phyloP scores from a whole-genome alignment of 2,888 invertebrate species.

The Lycocerus yunnanus region DNA sequence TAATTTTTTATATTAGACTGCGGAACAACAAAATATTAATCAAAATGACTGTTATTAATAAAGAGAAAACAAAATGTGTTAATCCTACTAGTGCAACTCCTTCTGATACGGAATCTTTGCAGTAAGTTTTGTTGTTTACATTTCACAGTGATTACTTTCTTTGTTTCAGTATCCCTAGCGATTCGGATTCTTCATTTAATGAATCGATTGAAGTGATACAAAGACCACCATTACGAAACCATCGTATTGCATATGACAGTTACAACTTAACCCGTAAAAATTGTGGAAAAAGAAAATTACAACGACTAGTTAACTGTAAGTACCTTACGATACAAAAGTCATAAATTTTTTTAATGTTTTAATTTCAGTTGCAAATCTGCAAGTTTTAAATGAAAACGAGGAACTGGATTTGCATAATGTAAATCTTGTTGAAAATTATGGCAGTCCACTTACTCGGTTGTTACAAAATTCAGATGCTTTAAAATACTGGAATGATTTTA shows the following conservation, averaged over 20 bases:
- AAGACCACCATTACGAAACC: background rate
- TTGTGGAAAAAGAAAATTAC: slow-evolving; percentile 4
- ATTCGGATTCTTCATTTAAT: slow-evolving; percentile 40
- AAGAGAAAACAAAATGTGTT: slow-evolving; percentile 37
- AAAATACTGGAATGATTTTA: slow-evolving; percentile 46
- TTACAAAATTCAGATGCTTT: slow-evolving; percentile 43
- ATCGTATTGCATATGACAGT: background rate
- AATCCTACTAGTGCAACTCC: slow-evolving; percentile 36
- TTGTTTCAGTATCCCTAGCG: slow-evolving; percentile 43
- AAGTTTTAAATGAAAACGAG: slow-evolving; percentile 45
- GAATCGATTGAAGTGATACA: background rate
- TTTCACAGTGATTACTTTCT: slow-evolving; percentile 1
- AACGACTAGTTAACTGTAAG: slow-evolving; percentile 6
- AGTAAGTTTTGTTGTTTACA: slow-evolving; percentile 36
- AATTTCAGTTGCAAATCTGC: slow-evolving; percentile 41
- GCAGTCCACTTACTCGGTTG: slow-evolving; percentile 44
- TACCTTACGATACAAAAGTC: background rate
- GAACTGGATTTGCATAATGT: slow-evolving; percentile 35
- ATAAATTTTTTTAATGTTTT: background rate
- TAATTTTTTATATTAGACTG: background rate
- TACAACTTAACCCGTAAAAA: background rate
- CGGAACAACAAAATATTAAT: background rate
- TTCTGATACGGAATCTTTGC: slow-evolving; percentile 46
- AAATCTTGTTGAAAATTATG: slow-evolving; percentile 43
- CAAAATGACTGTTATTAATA: slow-evolving; percentile 45